Evolutionary conservation across 2,113 vertebrate genomes (phyloP), one percentile per base, ranked within the genome.

Genomic region (Amphiprion percula): DNA sequence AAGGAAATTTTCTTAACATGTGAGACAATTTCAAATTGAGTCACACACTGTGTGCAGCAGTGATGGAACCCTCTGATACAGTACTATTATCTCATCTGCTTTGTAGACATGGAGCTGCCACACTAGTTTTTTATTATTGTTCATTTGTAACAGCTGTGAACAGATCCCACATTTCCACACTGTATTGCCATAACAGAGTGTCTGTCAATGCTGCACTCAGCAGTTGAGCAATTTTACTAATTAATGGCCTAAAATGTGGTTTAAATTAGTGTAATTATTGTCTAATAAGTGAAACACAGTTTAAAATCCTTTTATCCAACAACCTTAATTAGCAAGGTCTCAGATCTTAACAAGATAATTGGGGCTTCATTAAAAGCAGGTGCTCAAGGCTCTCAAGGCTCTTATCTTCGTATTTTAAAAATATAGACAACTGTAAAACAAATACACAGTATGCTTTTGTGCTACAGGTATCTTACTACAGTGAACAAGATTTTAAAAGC

Each of bases 361-460:
- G 52, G 12, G 23, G 21, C 64, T 41, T 65, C 14, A 59, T 55
- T 71, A 77, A 55, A 71, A 55, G 19, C 30, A 66, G 55, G 49
- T 79, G 60, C 11, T 30, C 53, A 12, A 10, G 30, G 62, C 69
- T 59, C 12, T 15, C 3, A 60, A 10, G 7, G 50, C 8, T 37
- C 14, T 21, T 61, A 52, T 39, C n/a, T 53, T 46, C 30, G 68
- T 0, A 26, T 52, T 7, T 69, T 66, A 11, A 75, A 26, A 79
- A 73, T 59, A 39, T 33, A 87, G 26, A 37, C 12, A 28, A 66
- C 41, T 37, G 26, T 33, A 28, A 47, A 47, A 64, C 10, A 54
- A 66, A 53, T 52, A 37, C 33, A 39, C 33, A 39, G 55, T 60
- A 39, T 59, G 21, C 10, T 23, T 74, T 79, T 78, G 69, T 84